phyloP scores from a whole-genome alignment of 2,113 vertebrate species.

The Oriolus oriolus region DNA sequence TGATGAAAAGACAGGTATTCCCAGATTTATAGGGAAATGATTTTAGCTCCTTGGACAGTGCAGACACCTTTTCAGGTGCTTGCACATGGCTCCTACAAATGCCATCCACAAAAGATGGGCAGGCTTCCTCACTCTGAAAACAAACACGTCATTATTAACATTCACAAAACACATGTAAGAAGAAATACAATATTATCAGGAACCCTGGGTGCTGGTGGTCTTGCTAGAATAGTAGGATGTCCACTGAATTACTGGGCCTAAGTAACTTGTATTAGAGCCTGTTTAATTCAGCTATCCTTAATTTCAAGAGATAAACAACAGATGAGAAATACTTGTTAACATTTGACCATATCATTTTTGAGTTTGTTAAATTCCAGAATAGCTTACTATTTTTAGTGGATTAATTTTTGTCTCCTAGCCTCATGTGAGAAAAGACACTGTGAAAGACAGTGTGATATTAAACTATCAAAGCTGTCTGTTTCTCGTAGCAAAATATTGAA shows the following conservation, averaged over 20 bases:
- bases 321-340: background rate
- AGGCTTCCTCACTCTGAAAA: background rate
- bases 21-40: background rate
- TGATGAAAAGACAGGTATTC: background rate
- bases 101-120: rapidly evolving
- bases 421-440: background rate
- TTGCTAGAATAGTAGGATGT: background rate
- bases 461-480: background rate
- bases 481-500: background rate
- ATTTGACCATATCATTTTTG: background rate
- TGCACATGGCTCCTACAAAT: background rate
- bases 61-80: background rate
- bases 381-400: background rate
- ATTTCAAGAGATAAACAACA: background rate
- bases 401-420: background rate
- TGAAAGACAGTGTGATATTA: background rate
- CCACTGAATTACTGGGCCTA: background rate
- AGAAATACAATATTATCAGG: background rate
- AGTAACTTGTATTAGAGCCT: background rate
- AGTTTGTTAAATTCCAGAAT: background rate
- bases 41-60: background rate
- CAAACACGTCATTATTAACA: rapidly evolving
- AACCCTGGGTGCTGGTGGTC: background rate
- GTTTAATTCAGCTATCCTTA: background rate
- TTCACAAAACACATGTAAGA: background rate